Conservation (phyloP, 2,797 vertebrate genomes). For the Tragelaphus oryx region DNA sequence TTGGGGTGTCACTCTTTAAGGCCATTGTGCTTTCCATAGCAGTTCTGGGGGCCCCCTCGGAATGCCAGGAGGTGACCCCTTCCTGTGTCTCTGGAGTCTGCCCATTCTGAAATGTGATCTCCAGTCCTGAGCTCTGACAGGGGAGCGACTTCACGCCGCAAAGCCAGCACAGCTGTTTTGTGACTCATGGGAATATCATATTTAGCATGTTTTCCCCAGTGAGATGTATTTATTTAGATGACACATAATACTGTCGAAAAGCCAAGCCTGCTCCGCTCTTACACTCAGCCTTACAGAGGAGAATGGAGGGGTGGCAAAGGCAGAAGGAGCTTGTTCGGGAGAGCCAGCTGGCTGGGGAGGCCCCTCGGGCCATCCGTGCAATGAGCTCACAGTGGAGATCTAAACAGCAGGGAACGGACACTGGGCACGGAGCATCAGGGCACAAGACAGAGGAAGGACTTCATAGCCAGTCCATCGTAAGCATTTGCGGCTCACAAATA, state of each 20-base stretch:
- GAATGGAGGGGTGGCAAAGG: not conserved
- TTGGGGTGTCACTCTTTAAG: conserved; percentile 32
- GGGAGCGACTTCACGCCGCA: conserved; percentile 53
- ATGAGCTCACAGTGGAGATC: conserved; percentile 26
- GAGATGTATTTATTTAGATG: conserved; percentile 72
- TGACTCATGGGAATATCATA: conserved; percentile 70
- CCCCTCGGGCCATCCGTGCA: not conserved
- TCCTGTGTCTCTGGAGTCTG: conserved; percentile 55
- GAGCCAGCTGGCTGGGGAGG: conserved; percentile 40
- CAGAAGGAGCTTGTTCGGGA: conserved; percentile 65
- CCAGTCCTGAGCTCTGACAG: conserved; percentile 53
- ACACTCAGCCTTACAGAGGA: conserved; percentile 62
- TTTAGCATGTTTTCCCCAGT: conserved; percentile 67
- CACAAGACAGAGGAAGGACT: not conserved
- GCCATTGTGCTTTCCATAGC: not conserved
- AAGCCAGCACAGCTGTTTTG: conserved; percentile 75
- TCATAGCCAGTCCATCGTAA: not conserved
- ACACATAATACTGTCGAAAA: conserved; percentile 64
- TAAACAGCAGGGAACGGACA: conserved; percentile 14
- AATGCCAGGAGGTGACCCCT: conserved; percentile 66
- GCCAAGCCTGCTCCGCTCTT: conserved; percentile 65
- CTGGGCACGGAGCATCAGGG: not conserved
- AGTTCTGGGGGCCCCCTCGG: conserved; percentile 50
- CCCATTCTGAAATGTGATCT: conserved; percentile 69
- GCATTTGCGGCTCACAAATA: not conserved